Percentiles rank a stretch among this genome's conserved stretches.
These are phyloP conservation scores for Schizaphis graminum DNA, from an alignment of 2,888 invertebrate genomes.

Conservation along the genomic window DNA sequence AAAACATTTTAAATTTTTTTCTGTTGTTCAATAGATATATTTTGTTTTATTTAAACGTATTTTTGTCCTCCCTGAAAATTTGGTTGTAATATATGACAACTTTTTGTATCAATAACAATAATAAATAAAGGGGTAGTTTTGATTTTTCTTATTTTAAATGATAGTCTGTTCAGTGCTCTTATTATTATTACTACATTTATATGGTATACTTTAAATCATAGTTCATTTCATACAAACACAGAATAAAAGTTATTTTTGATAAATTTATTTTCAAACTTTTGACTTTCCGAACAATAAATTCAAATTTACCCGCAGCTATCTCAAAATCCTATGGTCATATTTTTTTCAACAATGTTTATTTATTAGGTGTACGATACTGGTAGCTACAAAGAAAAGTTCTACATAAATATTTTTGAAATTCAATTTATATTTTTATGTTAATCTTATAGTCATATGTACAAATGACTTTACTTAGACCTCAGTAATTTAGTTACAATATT, in stretches of 20 bases:
- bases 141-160: neutral
- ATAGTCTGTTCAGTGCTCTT: neutral
- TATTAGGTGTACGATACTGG: neutral
- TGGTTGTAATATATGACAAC: neutral
- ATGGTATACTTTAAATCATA: neutral
- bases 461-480: neutral
- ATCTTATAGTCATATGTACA: neutral
- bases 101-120: neutral
- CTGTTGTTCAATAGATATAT: neutral
- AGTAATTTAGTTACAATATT: neutral
- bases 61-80: neutral
- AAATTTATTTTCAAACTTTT: neutral
- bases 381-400: neutral
- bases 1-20: neutral
- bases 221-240: neutral
- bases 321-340: neutral
- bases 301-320: neutral
- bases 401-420: neutral
- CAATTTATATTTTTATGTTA: neutral
- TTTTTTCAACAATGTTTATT: neutral
- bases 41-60: neutral
- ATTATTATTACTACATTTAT: neutral
- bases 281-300: neutral
- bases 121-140: neutral
- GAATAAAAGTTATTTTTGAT: neutral